These are phyloP conservation scores for Perca fluviatilis DNA, from an alignment of 2,113 vertebrate genomes.

Conservation along the genomic window DNA sequence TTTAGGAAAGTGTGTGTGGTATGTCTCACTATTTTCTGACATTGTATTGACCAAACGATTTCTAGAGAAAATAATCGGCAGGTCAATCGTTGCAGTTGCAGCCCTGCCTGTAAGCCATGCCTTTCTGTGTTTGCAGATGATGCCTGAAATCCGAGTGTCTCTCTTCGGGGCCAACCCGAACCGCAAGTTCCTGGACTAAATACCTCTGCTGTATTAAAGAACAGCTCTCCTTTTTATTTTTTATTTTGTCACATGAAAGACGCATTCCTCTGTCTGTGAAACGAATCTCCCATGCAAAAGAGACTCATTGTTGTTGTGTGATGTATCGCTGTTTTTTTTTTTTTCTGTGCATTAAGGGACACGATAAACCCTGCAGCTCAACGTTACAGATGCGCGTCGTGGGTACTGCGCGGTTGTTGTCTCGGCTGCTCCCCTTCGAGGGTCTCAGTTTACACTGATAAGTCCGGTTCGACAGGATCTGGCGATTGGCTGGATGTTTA, in stretches of 20 bases:
- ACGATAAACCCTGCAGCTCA: conserved; percentile 14
- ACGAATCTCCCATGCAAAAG: conserved; percentile 48
- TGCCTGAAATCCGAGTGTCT: conserved; percentile 95
- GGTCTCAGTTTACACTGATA: conserved; percentile 64
- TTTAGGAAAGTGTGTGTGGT: too few relatives aligned
- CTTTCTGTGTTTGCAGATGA: conserved; percentile 89
- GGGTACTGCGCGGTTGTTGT: conserved; percentile 46
- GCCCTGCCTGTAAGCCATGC: not conserved
- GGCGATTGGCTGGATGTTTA: conserved; percentile 43
- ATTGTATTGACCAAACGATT: not conserved
- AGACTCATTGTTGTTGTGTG: conserved; percentile 69
- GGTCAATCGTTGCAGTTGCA: not conserved
- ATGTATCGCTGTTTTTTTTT: conserved; percentile 71
- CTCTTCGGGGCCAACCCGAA: conserved; percentile 96
- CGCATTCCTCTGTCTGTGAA: conserved; percentile 75
- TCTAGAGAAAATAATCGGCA: not conserved
- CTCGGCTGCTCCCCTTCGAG: conserved; percentile 26
- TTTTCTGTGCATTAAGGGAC: conserved; percentile 60
- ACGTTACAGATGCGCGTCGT: conserved; percentile 41
- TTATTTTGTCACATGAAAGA: conserved; percentile 70
- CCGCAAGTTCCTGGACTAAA: conserved; percentile 96
- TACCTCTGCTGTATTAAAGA: not conserved
- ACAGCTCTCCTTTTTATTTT: conserved; percentile 62
- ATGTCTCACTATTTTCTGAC: not conserved
- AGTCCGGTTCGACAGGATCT: not conserved